Evolutionary conservation across 2,888 invertebrate species (phyloP).

Genomic region (Thymelicus acteon): DNA sequence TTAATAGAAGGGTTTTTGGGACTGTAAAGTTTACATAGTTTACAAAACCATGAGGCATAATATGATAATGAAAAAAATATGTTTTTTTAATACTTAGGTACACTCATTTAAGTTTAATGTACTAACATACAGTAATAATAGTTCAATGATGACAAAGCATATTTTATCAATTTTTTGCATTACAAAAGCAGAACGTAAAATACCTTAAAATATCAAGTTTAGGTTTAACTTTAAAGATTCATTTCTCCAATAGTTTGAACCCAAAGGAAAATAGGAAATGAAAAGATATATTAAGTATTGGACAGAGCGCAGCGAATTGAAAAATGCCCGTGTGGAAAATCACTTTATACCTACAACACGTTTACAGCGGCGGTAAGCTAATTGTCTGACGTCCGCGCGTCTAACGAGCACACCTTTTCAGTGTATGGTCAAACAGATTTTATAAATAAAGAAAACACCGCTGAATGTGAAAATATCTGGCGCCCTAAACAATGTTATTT

Average conservation of each 20-base stretch:
- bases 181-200: too few species aligned
- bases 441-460: constrained; percentile 17
- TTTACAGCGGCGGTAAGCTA: constrained; percentile 37
- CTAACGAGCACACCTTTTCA: constrained; percentile 36
- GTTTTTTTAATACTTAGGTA: too few species aligned
- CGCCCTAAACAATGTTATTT: constrained; percentile 1
- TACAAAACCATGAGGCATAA: background rate
- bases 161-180: too few species aligned
- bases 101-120: too few species aligned
- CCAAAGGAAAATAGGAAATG: background rate
- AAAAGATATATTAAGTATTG: constrained; percentile 19
- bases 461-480: constrained; percentile 17
- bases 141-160: too few species aligned
- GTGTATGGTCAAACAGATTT: constrained; percentile 31
- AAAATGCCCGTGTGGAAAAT: constrained; percentile 50
- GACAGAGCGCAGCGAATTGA: constrained; percentile 39
- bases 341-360: constrained; percentile 37
- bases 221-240: background rate
- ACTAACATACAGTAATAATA: too few species aligned
- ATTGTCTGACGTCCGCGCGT: constrained; percentile 41
- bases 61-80: too few species aligned
- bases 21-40: background rate
- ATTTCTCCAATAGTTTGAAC: background rate
- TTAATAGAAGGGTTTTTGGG: background rate
- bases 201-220: background rate